Base-by-base conservation (phyloP, 2,113 vertebrate species). In the Casuarius casuarius region DNA sequence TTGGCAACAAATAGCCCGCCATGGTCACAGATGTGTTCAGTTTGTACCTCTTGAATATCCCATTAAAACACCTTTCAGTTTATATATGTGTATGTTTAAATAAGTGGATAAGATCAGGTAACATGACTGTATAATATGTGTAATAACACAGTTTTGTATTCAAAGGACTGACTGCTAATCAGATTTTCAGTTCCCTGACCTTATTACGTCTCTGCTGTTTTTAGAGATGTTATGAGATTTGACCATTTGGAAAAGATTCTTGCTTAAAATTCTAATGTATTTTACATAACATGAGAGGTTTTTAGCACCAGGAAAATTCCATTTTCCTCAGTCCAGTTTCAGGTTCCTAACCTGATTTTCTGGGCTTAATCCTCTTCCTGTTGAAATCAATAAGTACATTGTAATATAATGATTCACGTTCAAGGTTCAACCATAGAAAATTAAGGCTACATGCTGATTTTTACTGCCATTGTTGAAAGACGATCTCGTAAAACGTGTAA, bases 351-450 rank as follows among this genome's bases (percentile, higher is more conserved):
- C 96, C 97, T 92, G 96, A 98, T 98, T 99, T 99, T 98, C 98
- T 99, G 97, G 98, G 97, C 98, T 98, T 99, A 99, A 98, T 98
- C 97, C 75, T 99, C 98, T 99, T 99, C 99, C 99, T 99, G 98
- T 99, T 98, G 98, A 99, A 99, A 99, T 99, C 98, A 99, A 98
- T 99, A 98, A 98, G 98, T 98, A 98, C 98, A 99, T 98, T 98
- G 98, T 98, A 98, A 98, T 98, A 97, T 98, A 98, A 98, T 98
- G 98, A 99, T 99, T 99, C 98, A 98, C 95, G 96, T 98, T 98
- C 96, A 98, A 98, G 98, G 98, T 98, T 98, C 91, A 98, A 98
- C 98, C 98, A 95, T 97, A 98, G 98, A 98, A 97, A 98, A 98
- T 98, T 97, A 96, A 97, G 97, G 96, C 97, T 98, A 97, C 97